Conservation (phyloP, 2,797 vertebrate species). For the Alcedo atthis region DNA sequence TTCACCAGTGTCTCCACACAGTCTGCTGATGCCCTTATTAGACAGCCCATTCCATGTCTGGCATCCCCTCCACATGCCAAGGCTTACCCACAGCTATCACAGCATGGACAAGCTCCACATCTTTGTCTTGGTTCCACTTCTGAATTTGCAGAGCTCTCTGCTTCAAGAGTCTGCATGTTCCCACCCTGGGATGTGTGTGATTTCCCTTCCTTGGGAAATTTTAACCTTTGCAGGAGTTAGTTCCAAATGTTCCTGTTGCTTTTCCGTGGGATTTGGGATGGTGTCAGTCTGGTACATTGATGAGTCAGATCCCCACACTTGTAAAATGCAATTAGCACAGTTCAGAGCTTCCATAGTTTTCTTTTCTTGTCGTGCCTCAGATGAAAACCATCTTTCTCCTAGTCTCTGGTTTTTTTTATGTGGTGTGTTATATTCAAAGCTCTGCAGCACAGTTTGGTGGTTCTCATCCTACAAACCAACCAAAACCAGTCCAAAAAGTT, state of each 20-base stretch:
- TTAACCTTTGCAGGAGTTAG: slow-evolving; percentile 46
- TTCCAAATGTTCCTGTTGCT: slow-evolving; percentile 39
- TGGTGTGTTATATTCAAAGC: neutral
- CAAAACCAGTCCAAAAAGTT: neutral
- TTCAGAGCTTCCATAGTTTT: neutral
- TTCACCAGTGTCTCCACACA: neutral
- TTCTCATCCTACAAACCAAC: neutral
- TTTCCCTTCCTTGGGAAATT: neutral
- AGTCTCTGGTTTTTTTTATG: neutral
- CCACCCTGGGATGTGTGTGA: neutral
- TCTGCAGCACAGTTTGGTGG: neutral
- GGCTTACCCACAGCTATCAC: neutral
- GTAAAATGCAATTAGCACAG: slow-evolving; percentile 40
- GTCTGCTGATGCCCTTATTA: neutral
- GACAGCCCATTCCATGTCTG: neutral
- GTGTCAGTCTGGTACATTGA: slow-evolving; percentile 38
- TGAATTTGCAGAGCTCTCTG: neutral
- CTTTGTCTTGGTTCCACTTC: neutral
- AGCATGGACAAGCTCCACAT: fast-evolving
- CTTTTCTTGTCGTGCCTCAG: neutral
- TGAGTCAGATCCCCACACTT: slow-evolving; percentile 39
- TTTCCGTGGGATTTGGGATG: neutral
- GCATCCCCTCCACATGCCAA: neutral
- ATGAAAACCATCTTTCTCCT: slow-evolving; percentile 28
- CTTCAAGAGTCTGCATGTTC: neutral